A percentile compares a stretch with the other conserved stretches of the same genome.
Evolutionary conservation across 2,797 vertebrate genomes (phyloP).

Genomic region (Calcarius lapponicus): DNA sequence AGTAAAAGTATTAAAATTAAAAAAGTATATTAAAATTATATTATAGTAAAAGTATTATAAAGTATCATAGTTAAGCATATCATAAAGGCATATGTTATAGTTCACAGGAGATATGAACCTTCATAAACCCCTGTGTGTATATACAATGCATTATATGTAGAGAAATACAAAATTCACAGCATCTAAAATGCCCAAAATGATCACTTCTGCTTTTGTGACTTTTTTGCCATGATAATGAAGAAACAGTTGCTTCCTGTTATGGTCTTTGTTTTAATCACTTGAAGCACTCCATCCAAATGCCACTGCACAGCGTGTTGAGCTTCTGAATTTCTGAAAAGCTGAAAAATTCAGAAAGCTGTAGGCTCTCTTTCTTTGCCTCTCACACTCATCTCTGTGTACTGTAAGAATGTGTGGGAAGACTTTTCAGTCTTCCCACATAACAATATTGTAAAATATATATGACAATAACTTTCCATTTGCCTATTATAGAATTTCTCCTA

Average conservation of each 20-base stretch:
- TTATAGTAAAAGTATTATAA: not conserved
- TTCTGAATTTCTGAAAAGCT: not conserved
- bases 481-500: not conserved
- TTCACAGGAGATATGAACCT: not conserved
- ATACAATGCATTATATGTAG: not conserved
- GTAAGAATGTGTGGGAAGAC: not conserved
- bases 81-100: not conserved
- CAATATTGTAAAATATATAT: not conserved
- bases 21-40: not conserved
- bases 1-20: too few relatives aligned
- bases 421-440: not conserved
- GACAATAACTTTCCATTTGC: not conserved
- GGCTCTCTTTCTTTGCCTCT: not conserved
- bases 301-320: not conserved
- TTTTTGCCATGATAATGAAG: not conserved
- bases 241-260: not conserved
- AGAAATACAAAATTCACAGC: not conserved
- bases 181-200: not conserved
- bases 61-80: not conserved
- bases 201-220: not conserved
- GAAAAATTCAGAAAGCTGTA: not conserved
- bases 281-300: not conserved
- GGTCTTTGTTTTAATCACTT: not conserved
- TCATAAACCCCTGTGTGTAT: not conserved
- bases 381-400: not conserved